Conservation (phyloP, 2,888 invertebrate species). For the Eledone cirrhosa region DNA sequence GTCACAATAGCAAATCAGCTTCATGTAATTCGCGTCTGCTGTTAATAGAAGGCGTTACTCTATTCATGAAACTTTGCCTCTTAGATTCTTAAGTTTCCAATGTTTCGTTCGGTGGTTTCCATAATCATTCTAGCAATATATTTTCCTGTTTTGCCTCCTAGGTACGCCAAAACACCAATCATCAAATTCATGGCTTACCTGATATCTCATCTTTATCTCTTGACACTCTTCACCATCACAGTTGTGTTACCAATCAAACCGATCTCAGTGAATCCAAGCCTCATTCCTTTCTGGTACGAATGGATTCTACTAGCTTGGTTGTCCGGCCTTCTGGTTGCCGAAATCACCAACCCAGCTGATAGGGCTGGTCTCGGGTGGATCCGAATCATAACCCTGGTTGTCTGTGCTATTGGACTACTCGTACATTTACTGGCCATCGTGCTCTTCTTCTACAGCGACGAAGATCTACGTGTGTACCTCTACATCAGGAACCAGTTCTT, state of each 20-base stretch:
- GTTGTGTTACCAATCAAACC: conserved; percentile 65
- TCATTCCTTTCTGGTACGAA: conserved; percentile 94
- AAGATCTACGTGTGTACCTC: conserved; percentile 76
- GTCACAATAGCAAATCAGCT: too few relatives aligned
- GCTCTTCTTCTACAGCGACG: conserved; percentile 46
- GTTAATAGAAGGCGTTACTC: too few relatives aligned
- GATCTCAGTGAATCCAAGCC: conserved; percentile 64
- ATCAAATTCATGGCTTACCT: conserved; percentile 99
- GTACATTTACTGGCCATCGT: conserved; percentile 81
- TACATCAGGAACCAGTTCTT: conserved; percentile 97
- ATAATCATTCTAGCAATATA: too few relatives aligned
- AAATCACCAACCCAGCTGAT: conserved; percentile 97
- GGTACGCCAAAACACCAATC: conserved; percentile 79
- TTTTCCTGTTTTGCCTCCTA: background rate
- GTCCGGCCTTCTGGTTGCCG: conserved; percentile 92
- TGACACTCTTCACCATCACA: conserved; percentile 89
- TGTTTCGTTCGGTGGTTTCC: too few relatives aligned
- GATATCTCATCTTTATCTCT: conserved; percentile 97
- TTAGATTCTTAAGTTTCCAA: too few relatives aligned
- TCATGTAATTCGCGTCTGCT: too few relatives aligned
- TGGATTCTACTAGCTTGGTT: conserved; percentile 94
- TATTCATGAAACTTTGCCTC: too few relatives aligned
- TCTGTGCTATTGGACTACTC: conserved; percentile 71
- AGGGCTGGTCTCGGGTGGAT: conserved; percentile 93
- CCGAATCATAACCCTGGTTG: conserved; percentile 77